Evolutionary conservation across 2,888 invertebrate genomes (phyloP), one percentile per base, ranked within the genome.

Genomic region (Sthenelais limicola): DNA sequence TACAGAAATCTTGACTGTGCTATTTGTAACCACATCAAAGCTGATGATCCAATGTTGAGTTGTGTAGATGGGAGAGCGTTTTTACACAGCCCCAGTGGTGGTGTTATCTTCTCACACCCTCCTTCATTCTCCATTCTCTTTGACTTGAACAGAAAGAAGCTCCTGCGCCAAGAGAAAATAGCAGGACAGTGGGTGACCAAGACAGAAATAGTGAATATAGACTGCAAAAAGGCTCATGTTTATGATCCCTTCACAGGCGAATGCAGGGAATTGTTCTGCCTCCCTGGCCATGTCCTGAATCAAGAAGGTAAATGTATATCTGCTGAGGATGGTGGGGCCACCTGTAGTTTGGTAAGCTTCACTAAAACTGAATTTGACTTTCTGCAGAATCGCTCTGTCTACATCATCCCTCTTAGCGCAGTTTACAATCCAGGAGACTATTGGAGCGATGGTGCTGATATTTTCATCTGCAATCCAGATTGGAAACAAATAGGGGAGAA

Each of bases 1-100:
- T 68, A 68, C 48, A 68, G 48, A 43, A 68, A 68, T 30, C 47
- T 47, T 21, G 28, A 68, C 18, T 68, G 68, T 48, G 68, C 68
- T 12, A 18, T 47, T 24, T 68, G 68, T 28, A 68, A 68, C 47
- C 12, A 48, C 32, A 24, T 48, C 9, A 28, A 68, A 32, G 18
- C 32, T n/a, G 32, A 56, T 15, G 68, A 68, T 32, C 30, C 30
- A 1, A 9, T 12, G 7, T 12, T 68, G 1, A 47, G 28, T 1
- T 68, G 68, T 68, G 30, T 47, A 15, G 68, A 68, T 68, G 47
- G 47, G 18, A 43, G 68, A 24, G 48, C 68, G n/a, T 47, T 68
- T 15, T 28, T 56, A 21, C 56, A 56, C 32, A 56, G 18, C 1
- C n/a, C n/a, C 51, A 68, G 26, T 48, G 43, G 43, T 26, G 48